Percentiles rank a stretch among this genome's conserved stretches.
Conservation (phyloP, 2,113 vertebrate species). For the Cyphomyrus discorhynchus region DNA sequence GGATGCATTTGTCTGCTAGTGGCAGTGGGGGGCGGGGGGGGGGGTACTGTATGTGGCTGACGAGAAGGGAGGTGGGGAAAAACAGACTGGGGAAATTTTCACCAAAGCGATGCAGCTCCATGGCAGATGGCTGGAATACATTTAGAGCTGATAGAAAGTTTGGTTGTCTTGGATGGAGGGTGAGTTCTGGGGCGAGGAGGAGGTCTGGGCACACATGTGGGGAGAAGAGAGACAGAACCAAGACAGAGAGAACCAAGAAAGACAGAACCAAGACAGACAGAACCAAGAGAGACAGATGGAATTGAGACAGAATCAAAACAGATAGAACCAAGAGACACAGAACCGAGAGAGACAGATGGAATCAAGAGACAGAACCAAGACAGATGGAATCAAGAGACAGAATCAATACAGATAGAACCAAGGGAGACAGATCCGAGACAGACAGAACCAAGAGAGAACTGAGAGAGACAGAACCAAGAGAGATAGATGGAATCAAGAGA, state of each 20-base stretch:
- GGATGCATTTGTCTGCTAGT: neutral
- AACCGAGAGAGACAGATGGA: too few species aligned
- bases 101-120: neutral
- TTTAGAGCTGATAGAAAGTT: conserved; percentile 11
- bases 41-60: neutral
- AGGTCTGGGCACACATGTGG: neutral
- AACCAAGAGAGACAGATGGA: too few species aligned
- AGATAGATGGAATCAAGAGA: too few species aligned
- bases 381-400: neutral
- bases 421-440: neutral
- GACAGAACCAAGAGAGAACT: too few species aligned
- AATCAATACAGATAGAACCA: too few species aligned
- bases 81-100: neutral
- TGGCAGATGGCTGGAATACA: conserved; percentile 10
- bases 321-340: too few species aligned
- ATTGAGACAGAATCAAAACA: too few species aligned
- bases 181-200: neutral
- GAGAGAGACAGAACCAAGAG: too few species aligned
- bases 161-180: neutral
- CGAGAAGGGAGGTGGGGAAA: neutral
- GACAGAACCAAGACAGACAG: too few species aligned
- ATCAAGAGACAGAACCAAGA: too few species aligned
- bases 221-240: neutral
- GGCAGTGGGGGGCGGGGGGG: neutral
- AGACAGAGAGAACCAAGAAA: too few species aligned